phyloP scores from a whole-genome alignment of 2,888 invertebrate species.

The Loripinus fragilis region DNA sequence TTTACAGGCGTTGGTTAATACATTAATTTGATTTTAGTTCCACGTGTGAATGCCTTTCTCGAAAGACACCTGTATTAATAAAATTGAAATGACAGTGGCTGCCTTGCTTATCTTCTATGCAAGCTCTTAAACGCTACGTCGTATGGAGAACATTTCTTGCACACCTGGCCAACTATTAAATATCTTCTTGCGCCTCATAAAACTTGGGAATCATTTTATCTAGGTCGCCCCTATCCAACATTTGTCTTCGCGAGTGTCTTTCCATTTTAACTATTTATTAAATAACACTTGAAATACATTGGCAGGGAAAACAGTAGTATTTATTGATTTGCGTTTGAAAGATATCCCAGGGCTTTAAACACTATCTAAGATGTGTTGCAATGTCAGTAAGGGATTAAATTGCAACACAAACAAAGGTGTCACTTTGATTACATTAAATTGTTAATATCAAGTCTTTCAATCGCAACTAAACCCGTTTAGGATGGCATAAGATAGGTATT shows the following conservation, averaged over 20 bases:
- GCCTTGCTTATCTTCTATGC: too few relatives aligned
- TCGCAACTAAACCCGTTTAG: not conserved
- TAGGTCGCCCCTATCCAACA: not conserved
- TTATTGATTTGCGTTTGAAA: constrained; percentile 8
- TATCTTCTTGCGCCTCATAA: too few relatives aligned
- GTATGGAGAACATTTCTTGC: too few relatives aligned
- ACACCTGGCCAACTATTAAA: too few relatives aligned
- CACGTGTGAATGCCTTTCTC: too few relatives aligned
- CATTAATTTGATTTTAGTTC: too few relatives aligned
- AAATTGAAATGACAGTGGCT: too few relatives aligned
- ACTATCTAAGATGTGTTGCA: constrained; percentile 35
- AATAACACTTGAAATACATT: not conserved
- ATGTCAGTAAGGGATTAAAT: constrained; percentile 39
- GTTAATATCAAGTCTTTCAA: constrained; percentile 26
- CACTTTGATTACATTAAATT: constrained; percentile 21
- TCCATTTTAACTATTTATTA: constrained; percentile 13
- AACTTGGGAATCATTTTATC: too few relatives aligned
- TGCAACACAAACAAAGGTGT: constrained; percentile 41
- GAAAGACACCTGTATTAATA: too few relatives aligned
- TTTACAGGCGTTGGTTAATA: too few relatives aligned
- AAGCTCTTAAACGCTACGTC: too few relatives aligned
- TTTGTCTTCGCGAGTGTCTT: constrained; percentile 5
- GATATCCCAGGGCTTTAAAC: constrained; percentile 41
- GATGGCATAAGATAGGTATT: constrained; percentile 8
- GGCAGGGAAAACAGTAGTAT: constrained; percentile 18